Percentiles rank a stretch among this genome's conserved stretches.
These are phyloP conservation scores for Dendronephthya gigantea DNA, from an alignment of 64 coral and sea anemone genomes.

Conservation along the genomic window DNA sequence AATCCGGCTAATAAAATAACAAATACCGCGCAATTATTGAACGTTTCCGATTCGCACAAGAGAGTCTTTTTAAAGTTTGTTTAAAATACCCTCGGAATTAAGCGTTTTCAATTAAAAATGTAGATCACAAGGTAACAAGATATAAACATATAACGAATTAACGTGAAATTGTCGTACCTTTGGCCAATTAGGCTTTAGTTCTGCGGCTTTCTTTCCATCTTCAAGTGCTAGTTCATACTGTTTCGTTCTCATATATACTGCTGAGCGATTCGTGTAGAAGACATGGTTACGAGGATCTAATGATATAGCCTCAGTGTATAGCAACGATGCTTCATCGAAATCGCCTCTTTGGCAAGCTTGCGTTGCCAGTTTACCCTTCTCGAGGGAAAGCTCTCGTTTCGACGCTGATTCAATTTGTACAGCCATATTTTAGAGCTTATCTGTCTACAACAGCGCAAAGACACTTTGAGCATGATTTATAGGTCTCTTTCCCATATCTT, in stretches of 20 bases:
- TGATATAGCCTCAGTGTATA: slow-evolving; percentile 84
- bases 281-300: slow-evolving; percentile 87
- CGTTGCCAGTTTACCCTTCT: slow-evolving; percentile 66
- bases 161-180: slow-evolving; percentile 48
- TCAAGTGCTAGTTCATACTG: slow-evolving; percentile 72
- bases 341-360: slow-evolving; percentile 63
- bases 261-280: slow-evolving; percentile 89
- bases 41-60: not conserved
- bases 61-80: not conserved
- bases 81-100: not conserved
- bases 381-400: slow-evolving; percentile 39
- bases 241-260: slow-evolving; percentile 63
- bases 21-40: not conserved
- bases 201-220: slow-evolving; percentile 58
- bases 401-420: not conserved
- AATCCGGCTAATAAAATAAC: not conserved
- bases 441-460: not conserved
- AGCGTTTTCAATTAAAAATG: not conserved
- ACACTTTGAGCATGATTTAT: not conserved
- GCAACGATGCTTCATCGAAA: slow-evolving; percentile 60
- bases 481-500: not conserved
- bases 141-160: not conserved
- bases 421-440: not conserved
- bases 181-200: slow-evolving; percentile 69
- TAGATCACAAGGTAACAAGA: not conserved